Base-by-base conservation (phyloP, 53 echinoderm and acorn worm genomes). In the Echinarachnius parma region DNA sequence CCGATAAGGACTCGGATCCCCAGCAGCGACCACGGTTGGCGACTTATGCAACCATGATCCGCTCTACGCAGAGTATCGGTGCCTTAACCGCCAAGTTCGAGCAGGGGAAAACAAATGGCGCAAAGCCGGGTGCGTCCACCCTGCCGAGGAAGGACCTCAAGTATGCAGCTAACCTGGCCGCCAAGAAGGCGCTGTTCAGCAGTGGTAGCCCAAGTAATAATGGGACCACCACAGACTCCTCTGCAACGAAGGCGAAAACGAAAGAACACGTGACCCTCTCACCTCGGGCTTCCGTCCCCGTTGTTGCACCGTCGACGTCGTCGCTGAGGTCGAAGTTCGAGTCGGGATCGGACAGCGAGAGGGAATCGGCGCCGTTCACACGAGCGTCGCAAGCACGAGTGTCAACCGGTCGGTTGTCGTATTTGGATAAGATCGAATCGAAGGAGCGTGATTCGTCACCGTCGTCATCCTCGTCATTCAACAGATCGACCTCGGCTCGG, bases 21-120 rank as follows among this genome's bases (percentile, higher is more conserved):
- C 36, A 36, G 24, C 34, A 56, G 28, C 74, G 74, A 56, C 74
- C 74, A 56, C 74, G 74, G 37, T 23, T 72, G n/a, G 74, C 74
- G 26, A 72, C 74, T 0, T 72, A 72, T 28, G 74, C 74, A 35
- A 78, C 78, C 36, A 92, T 92, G 92, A 80, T 82, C 47, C 84
- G 92, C 29, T 64, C 86, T 28, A 64, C 77, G 34, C 71, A 80
- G 46, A 89, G 86, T 13, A 94, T 94, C 35, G 86, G 90, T 11
- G 77, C 90, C 16, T 69, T 94, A 21, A 76, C 90, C 4, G 94
- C 94, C 42, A 84, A 76, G 70, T 94, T 94, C 57, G 94, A 94
- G 64, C 80, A 75, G 48, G 28, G 46, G 22, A 82, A 82, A 34
- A 27, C 64, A 5, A 62, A 56, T 4, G 60, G 58, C 25, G 36